Base-by-base conservation (phyloP, 2,113 vertebrate genomes). In the Nycticryphes semicollaris region DNA sequence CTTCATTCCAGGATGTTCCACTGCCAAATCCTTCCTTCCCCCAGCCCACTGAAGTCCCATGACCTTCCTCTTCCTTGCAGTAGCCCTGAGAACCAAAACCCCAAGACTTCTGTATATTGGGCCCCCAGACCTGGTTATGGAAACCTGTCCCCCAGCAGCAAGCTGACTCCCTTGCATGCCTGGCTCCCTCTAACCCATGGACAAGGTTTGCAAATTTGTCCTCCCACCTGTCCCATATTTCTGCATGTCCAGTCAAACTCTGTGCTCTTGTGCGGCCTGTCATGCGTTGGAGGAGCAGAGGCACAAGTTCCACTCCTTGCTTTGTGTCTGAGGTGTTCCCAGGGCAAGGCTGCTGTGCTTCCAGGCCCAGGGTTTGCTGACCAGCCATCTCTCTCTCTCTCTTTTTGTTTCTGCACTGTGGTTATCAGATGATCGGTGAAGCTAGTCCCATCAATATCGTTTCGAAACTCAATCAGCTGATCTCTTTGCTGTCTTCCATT, bases 401-500 rank as follows among this genome's bases (percentile, higher is more conserved):
- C 6, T 75, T 59, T 35, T 39, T 67, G 19, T 80, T 67, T 62
- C 73, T 89, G 7, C 94, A 31, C 74, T 95, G 18, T 0, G 15
- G 53, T 97, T 81, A 43, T 84, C 96, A 99, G 99, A 88, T 98
- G 60, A 97, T 97, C 10, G 81, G 95, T 6, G 99, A 99, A 94
- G 97, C 97, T 33, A 98, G 89, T 93, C 98, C 98, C 9, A 62
- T 90, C 89, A 98, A 96, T 91, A 96, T 99, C 81, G 96, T 98
- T 56, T 91, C 96, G 82, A 99, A 98, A 93, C 98, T 99, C 75
- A 98, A 98, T 91, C 99, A 99, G 63, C 96, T 99, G 93, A 99
- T 98, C 39, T 98, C 98, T 63, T 97, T 99, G 60, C 98, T 99
- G 67, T 98, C 98, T 94, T 98, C 99, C 35, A 98, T 99, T 95